phyloP scores from a whole-genome alignment of 1,140 invertebrate genomes.

The Panagrolaimus sp. region DNA sequence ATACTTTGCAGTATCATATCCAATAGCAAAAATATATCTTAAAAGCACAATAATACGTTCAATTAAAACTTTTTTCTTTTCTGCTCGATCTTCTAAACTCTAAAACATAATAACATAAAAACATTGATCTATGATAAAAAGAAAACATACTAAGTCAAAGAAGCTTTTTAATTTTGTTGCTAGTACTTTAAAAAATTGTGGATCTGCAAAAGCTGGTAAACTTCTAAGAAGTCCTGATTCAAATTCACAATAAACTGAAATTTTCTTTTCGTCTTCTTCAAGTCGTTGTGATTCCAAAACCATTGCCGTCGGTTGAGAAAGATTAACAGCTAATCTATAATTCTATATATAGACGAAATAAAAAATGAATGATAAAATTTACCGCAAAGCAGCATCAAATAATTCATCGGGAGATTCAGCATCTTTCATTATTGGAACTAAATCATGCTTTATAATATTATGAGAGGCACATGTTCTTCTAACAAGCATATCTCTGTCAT shows the following conservation, averaged over 20 bases:
- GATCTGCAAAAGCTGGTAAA: slow-evolving; percentile 62
- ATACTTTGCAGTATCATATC: slow-evolving; percentile 70
- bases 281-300: slow-evolving; percentile 16
- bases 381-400: slow-evolving; percentile 39
- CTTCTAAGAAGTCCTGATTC: slow-evolving; percentile 20
- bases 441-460: slow-evolving; percentile 40
- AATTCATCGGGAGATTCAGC: slow-evolving; percentile 29
- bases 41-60: slow-evolving; percentile 85
- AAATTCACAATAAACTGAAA: slow-evolving; percentile 20
- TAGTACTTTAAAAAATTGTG: background rate
- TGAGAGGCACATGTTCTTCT: slow-evolving; percentile 1
- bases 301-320: slow-evolving; percentile 35
- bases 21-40: slow-evolving; percentile 80
- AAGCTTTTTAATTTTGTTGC: background rate
- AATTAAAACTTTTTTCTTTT: slow-evolving; percentile 79
- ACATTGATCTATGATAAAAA: background rate
- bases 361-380: background rate
- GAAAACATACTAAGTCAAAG: background rate
- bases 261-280: slow-evolving; percentile 24
- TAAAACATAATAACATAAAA: slow-evolving; percentile 58
- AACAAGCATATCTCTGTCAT: slow-evolving; percentile 16
- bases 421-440: slow-evolving; percentile 37
- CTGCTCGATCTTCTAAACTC: slow-evolving; percentile 75
- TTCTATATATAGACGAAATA: too few relatives aligned
- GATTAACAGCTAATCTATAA: slow-evolving; percentile 31